phyloP scores from a whole-genome alignment of 2,113 vertebrate genomes.

The Rhegmatorhina hoffmannsi region DNA sequence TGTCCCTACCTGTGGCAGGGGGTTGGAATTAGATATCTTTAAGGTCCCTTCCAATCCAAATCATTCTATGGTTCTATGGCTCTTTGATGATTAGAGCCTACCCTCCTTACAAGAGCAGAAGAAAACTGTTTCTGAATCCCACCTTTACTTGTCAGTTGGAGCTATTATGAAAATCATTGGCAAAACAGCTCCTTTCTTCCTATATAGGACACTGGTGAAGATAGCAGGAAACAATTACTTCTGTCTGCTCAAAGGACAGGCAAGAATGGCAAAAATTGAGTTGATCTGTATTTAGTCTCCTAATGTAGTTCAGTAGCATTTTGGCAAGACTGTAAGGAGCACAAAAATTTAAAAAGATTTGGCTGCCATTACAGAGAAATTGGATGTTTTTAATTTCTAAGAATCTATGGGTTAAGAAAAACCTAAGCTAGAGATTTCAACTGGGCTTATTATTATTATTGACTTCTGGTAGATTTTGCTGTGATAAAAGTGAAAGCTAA shows the following conservation, averaged over 20 bases:
- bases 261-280: background rate
- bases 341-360: background rate
- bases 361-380: background rate
- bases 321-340: background rate
- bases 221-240: background rate
- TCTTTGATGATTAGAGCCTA: background rate
- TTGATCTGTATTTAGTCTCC: background rate
- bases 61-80: background rate
- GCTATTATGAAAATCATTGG: background rate
- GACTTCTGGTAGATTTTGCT: background rate
- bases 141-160: background rate
- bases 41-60: background rate
- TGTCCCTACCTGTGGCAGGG: background rate
- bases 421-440: background rate
- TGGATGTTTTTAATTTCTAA: background rate
- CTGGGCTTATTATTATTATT: background rate
- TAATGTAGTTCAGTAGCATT: background rate
- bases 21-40: background rate
- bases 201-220: accelerated
- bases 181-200: background rate
- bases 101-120: background rate
- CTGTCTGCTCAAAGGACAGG: background rate
- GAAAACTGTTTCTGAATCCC: background rate
- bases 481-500: background rate
- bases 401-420: background rate